These are phyloP conservation scores for Aquatica leii DNA, from an alignment of 2,888 invertebrate species.

Conservation along the genomic window DNA sequence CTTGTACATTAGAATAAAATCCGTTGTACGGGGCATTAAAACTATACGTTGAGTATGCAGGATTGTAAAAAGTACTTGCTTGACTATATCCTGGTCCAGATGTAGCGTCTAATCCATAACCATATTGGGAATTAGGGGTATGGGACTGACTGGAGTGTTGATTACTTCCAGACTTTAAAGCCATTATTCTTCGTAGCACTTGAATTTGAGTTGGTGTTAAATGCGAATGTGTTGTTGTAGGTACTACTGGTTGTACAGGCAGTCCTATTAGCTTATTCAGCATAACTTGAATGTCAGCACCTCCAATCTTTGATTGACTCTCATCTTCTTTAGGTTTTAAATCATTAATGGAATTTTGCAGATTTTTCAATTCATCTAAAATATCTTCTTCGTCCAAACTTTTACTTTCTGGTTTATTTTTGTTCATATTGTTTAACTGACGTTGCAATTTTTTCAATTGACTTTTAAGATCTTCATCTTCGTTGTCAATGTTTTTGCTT, in stretches of 20 bases:
- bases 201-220: constrained; percentile 25
- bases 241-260: not conserved
- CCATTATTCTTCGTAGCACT: constrained; percentile 13
- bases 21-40: too few relatives aligned
- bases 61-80: too few relatives aligned
- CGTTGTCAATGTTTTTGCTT: constrained; percentile 23
- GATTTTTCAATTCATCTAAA: constrained; percentile 44
- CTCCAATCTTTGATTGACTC: constrained; percentile 16
- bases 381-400: constrained; percentile 37
- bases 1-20: too few relatives aligned
- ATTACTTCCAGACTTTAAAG: constrained; percentile 8
- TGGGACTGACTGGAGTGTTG: too few relatives aligned
- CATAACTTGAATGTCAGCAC: constrained; percentile 37
- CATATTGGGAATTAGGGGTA: not conserved
- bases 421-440: constrained; percentile 41
- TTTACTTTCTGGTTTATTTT: constrained; percentile 38
- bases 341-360: constrained; percentile 50
- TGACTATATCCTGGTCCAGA: too few relatives aligned
- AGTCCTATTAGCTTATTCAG: constrained; percentile 37
- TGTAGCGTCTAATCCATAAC: too few relatives aligned
- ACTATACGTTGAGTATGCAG: too few relatives aligned
- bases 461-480: constrained; percentile 38
- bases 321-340: constrained; percentile 48
- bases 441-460: constrained; percentile 40
- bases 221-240: not conserved